Base-by-base conservation (phyloP, 1,140 invertebrate genomes). In the Drosophila suzukii region DNA sequence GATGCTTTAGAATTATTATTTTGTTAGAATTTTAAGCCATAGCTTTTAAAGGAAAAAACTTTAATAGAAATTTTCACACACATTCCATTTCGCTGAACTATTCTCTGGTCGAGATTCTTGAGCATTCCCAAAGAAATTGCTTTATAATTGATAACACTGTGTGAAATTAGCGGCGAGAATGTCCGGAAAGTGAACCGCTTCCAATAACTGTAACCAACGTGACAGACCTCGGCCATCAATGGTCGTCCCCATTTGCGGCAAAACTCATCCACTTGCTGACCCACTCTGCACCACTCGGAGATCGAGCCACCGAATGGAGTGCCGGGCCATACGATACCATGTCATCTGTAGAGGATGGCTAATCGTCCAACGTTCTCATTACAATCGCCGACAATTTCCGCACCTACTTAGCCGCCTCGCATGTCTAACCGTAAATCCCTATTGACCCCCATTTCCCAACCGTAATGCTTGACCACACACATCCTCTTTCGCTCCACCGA, bases 381-480 rank as follows among this genome's bases (percentile, higher is more conserved):
- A 44, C 66, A 20, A 34, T 49, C 5, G 43, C 62, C 36, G 36
- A 53, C 66, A 27, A 71, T 72, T 72, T 72, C 68, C 68, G 68
- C 68, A 72, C 65, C 66, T 71, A 71, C 68, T 72, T 72, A 58
- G 65, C 65, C 30, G 67, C 12, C 49, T 43, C 49, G 49, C 51
- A 51, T 72, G 68, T 71, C 65, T 72, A 72, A 63, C 60, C 60
- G 60, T 63, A 63, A 63, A 72, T 71, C 67, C 65, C 67, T 71
- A 71, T 71, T 71, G 67, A 71, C 67, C 67, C 38, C 65, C 44
- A 71, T 71, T 71, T 56, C 67, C 17, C 67, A 71, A 71, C 67
- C 44, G 38, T 53, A 53, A 57, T 71, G 67, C 60, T 44, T 63
- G 50, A 63, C 60, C 60, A 55, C 60, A 63, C 51, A 49, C 62